Evolutionary conservation across 2,113 vertebrate genomes (phyloP).

Genomic region (Vulpes ferrilata): DNA sequence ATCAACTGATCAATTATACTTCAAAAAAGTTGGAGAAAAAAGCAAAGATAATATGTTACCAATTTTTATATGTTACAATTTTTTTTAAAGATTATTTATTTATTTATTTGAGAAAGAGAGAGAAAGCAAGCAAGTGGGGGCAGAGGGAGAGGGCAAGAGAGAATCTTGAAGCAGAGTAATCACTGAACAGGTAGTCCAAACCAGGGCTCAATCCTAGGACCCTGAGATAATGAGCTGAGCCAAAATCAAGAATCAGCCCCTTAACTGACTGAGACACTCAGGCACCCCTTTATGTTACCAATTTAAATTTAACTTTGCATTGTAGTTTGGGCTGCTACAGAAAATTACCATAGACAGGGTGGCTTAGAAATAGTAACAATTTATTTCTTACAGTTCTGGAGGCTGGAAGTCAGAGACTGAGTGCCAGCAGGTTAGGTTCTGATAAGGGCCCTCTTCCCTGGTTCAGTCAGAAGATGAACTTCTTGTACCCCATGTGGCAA

Average conservation of each 20-base stretch:
- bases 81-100: neutral
- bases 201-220: neutral
- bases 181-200: neutral
- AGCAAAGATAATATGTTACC: neutral
- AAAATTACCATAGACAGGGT: no score
- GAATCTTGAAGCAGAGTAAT: neutral
- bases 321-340: no score
- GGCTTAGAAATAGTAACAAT: no score
- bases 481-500: neutral
- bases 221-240: neutral
- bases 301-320: neutral
- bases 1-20: neutral
- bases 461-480: neutral
- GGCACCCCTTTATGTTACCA: neutral
- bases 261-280: neutral
- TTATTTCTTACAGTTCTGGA: neutral
- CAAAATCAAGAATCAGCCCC: neutral
- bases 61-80: neutral
- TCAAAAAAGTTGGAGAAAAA: neutral
- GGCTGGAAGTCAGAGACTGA: neutral
- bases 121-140: neutral
- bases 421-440: neutral
- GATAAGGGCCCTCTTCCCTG: neutral
- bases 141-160: neutral
- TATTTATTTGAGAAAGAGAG: neutral